Percentiles rank a stretch among this genome's conserved stretches.
phyloP scores from a whole-genome alignment of 2,888 invertebrate genomes.

The Coronaproctus castanopsis region DNA sequence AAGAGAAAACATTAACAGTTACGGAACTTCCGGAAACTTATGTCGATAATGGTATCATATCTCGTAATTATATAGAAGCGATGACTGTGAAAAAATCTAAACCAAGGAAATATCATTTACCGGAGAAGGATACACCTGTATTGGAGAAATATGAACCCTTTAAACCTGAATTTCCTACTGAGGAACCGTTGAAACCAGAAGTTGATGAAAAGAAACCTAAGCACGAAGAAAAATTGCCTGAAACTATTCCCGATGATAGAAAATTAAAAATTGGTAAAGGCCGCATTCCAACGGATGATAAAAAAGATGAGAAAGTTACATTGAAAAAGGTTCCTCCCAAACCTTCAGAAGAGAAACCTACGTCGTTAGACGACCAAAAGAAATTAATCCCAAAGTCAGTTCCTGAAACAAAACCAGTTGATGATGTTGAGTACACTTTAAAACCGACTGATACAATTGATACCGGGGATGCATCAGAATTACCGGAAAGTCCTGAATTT shows the following conservation, averaged over 20 bases:
- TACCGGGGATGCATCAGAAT: slow-evolving; percentile 17
- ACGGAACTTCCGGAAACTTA: slow-evolving; percentile 23
- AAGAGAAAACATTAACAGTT: slow-evolving; percentile 25
- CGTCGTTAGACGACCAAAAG: slow-evolving; percentile 16
- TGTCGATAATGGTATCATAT: slow-evolving; percentile 22
- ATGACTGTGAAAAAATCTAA: slow-evolving; percentile 21
- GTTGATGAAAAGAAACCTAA: slow-evolving; percentile 15
- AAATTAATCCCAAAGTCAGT: slow-evolving; percentile 17
- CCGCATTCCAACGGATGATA: slow-evolving; percentile 26
- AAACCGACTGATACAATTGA: slow-evolving; percentile 23
- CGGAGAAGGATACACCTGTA: slow-evolving; percentile 18
- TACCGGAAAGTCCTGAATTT: slow-evolving; percentile 14
- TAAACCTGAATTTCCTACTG: slow-evolving; percentile 11
- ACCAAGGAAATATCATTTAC: slow-evolving; percentile 18
- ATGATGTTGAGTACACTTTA: slow-evolving; percentile 16
- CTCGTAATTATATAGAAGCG: slow-evolving; percentile 23
- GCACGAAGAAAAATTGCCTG: slow-evolving; percentile 24
- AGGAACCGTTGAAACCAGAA: slow-evolving; percentile 23
- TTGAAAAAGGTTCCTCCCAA: slow-evolving; percentile 28
- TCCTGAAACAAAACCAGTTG: slow-evolving; percentile 19
- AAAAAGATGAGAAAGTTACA: slow-evolving; percentile 27
- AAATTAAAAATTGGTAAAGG: slow-evolving; percentile 33
- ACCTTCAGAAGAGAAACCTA: slow-evolving; percentile 20
- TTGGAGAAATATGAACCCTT: slow-evolving; percentile 20
- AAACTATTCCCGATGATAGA: slow-evolving; percentile 27